phyloP scores from a whole-genome alignment of 2,888 invertebrate species.

The Xestia ashworthii region DNA sequence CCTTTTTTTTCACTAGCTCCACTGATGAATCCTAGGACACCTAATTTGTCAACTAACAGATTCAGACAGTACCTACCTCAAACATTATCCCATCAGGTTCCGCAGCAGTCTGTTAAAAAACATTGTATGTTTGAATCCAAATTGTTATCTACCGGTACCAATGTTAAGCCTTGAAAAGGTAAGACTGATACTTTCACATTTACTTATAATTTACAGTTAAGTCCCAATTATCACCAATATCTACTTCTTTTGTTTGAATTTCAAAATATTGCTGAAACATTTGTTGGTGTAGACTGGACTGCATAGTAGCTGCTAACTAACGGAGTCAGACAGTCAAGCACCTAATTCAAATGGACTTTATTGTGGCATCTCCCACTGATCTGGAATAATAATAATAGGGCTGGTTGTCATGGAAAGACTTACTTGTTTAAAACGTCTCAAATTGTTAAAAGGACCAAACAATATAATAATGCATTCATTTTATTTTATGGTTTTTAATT shows the following conservation, averaged over 20 bases:
- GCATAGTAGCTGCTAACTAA: background rate
- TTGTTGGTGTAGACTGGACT: background rate
- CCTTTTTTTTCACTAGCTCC: background rate
- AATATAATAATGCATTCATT: slow-evolving; percentile 11
- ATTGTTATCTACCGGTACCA: background rate
- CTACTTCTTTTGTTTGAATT: background rate
- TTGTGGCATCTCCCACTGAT: background rate
- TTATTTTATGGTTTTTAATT: slow-evolving; percentile 16
- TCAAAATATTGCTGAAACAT: background rate
- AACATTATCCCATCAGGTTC: background rate
- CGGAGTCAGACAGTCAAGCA: background rate
- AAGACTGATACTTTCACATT: background rate
- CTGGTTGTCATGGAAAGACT: background rate
- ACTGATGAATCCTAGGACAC: background rate
- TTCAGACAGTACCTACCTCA: background rate
- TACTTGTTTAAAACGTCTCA: background rate
- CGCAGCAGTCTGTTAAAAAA: background rate
- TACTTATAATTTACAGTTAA: background rate
- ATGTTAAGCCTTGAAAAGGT: background rate
- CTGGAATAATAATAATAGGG: slow-evolving; percentile 1
- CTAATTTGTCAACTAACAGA: background rate
- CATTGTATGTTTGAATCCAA: background rate
- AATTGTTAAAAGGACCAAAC: slow-evolving; percentile 7
- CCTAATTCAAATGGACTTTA: background rate
- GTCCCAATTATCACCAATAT: background rate